Base-by-base conservation (phyloP, 2,113 vertebrate species). In the Oreochromis niloticus region DNA sequence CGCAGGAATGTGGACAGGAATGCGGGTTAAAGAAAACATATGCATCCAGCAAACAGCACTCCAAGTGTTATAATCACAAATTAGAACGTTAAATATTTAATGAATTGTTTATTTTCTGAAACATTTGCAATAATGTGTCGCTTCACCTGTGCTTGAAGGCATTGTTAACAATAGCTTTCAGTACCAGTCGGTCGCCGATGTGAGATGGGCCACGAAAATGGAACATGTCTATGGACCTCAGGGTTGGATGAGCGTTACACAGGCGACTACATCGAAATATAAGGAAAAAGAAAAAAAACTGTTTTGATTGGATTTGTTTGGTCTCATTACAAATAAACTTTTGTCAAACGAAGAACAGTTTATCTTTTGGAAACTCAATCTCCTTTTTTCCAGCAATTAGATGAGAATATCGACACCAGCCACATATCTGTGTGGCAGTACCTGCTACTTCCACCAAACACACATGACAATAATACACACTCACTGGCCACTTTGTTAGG, bases 131-230 rank as follows among this genome's bases (percentile, higher is more conserved):
- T 6, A 3, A 7, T 39, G 16, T 7, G 61, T 7, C 75, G n/a
- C 73, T 82, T 91, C 75, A 98, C 98, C 98, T 99, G 91, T 98
- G 96, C 87, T 98, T 98, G 94, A 99, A 99, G 83, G 98, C 75
- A 0, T 99, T 99, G 96, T 99, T 99, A 63, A 99, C 98, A 0
- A 99, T 99, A 91, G 99, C 97, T 94, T 98, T 99, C 86, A 99
- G 95, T 22, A 98, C 97, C 90, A 99, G 95, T 22, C 98, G 97
- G 91, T 99, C 98, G 7, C 99, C 99, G 0, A 99, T 97, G 43
- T 99, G 97, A 1, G 98, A 99, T 0, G 98, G 99, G 17, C 97
- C 98, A 32, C 98, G 97, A 50, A 99, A 99, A 92, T 99, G 98
- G 95, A 99, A 99, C 98, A 99, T 99, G 95, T 99, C 99, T 1